Conservation (phyloP, 2,113 vertebrate species). For the Prinia subflava region DNA sequence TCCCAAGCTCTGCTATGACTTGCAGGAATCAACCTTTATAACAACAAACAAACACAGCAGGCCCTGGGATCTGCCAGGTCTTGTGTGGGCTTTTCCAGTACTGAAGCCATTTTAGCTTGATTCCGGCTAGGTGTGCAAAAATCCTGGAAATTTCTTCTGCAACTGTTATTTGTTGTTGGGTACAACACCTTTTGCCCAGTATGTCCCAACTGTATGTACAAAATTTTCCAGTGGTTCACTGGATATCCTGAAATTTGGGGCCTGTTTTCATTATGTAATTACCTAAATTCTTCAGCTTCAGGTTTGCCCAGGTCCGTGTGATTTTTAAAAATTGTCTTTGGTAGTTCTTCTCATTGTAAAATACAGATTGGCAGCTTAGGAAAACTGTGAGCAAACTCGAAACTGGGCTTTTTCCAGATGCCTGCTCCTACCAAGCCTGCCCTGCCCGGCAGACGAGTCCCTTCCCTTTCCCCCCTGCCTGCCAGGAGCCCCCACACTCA, state of each 20-base stretch:
- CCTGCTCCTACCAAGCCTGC: not conserved
- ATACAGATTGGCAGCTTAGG: not conserved
- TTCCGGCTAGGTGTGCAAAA: not conserved
- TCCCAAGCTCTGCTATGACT: not conserved
- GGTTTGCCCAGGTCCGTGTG: not conserved
- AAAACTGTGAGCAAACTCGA: not conserved
- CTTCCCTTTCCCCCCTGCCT: not conserved
- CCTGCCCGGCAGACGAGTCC: too few species aligned
- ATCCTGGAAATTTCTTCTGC: not conserved
- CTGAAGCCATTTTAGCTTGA: not conserved
- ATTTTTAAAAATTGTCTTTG: not conserved
- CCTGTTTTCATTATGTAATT: not conserved
- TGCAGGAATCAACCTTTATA: not conserved
- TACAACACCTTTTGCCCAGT: not conserved
- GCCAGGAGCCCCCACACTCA: conserved; percentile 9
- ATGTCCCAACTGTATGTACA: not conserved
- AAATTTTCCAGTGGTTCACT: not conserved
- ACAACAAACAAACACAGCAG: not conserved
- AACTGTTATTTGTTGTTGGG: not conserved
- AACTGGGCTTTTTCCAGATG: not conserved
- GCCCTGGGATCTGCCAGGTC: not conserved
- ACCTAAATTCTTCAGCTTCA: not conserved
- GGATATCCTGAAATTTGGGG: not conserved
- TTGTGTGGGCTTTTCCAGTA: not conserved
- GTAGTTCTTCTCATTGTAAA: not conserved